Evolutionary conservation across 2,797 vertebrate genomes (phyloP), one percentile per base, ranked within the genome.

Genomic region (Argyrosomus regius): DNA sequence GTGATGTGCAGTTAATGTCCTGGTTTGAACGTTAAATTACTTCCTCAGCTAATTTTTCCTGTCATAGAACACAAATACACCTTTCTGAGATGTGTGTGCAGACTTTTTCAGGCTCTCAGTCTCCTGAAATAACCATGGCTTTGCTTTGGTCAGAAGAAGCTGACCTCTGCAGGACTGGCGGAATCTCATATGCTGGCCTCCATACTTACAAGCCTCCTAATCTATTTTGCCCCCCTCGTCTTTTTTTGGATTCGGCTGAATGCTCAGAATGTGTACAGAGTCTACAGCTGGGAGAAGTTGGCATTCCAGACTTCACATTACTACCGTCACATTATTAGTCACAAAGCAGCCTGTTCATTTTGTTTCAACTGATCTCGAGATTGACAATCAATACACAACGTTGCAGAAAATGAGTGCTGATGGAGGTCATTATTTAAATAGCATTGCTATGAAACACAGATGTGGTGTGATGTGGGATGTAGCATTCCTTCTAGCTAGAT

Each of bases 91-190:
- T 45, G 45, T 35, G 45, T 7, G 53, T 4, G 16, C 28, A 24
- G 5, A 17, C 31, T 31, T 24, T 50, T 61, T 61, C 31, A 49
- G 18, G n/a, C 41, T 49, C 18, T 39, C 9, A 35, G 18, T 20
- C 4, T 45, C 74, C 48, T 17, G 43, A 83, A 83, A 75, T 72
- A 80, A 20, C 43, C 10, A 9, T 13, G n/a, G 14, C 48, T 74
- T 60, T 56, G 58, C 61, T 80, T 31, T 28, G 45, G 41, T 61
- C 56, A 76, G 57, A 69, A 62, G 54, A 54, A 58, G 66, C 65
- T 75, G 78, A 84, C 53, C 69, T 83, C 52, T 61, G 72, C 72
- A 49, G 31, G 24, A 75, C 66, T 52, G 48, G 7, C 20, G 0
- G 28, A 49, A 60, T 69, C 67, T 75, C 58, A 80, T 63, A 56